These are phyloP conservation scores for Amphiprion ocellaris DNA, from an alignment of 2,113 vertebrate species.

Conservation along the genomic window DNA sequence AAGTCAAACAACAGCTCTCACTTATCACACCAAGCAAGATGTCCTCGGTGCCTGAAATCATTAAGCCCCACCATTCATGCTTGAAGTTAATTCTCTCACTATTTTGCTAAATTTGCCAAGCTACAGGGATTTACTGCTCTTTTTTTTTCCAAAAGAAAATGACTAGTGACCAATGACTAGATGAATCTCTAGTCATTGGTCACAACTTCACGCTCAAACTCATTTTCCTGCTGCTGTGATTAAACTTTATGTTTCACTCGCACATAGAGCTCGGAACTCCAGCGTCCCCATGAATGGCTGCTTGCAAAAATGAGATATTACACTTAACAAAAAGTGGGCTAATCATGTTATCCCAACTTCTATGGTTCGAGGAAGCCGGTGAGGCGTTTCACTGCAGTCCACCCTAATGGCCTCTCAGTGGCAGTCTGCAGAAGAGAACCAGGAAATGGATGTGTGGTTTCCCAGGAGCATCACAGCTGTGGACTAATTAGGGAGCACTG, in stretches of 20 bases:
- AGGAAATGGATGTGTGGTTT: constrained; percentile 53
- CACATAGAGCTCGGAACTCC: constrained; percentile 1
- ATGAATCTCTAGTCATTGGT: constrained; percentile 42
- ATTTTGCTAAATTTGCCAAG: constrained; percentile 69
- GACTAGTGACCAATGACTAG: no score
- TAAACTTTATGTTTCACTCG: constrained; percentile 9
- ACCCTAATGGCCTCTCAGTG: constrained; percentile 53
- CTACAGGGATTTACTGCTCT: constrained; percentile 56
- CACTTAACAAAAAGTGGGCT: constrained; percentile 14
- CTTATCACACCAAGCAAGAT: constrained; percentile 74
- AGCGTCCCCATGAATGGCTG: not conserved
- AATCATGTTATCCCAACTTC: constrained; percentile 25
- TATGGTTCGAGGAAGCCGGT: constrained; percentile 21
- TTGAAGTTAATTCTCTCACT: constrained; percentile 71
- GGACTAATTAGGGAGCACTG: constrained; percentile 69
- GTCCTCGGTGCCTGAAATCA: constrained; percentile 68
- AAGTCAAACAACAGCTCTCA: constrained; percentile 74
- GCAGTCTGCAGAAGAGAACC: constrained; percentile 34
- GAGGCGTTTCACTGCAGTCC: constrained; percentile 20
- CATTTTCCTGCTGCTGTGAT: constrained; percentile 25
- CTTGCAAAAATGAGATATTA: constrained; percentile 15
- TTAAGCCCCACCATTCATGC: constrained; percentile 71
- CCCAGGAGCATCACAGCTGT: constrained; percentile 72
- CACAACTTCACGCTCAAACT: not conserved
- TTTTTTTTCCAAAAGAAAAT: constrained; percentile 35